A percentile compares a stretch with the other conserved stretches of the same genome.
Conservation (phyloP, 2,888 invertebrate genomes). For the Epistrophella euchroma region DNA sequence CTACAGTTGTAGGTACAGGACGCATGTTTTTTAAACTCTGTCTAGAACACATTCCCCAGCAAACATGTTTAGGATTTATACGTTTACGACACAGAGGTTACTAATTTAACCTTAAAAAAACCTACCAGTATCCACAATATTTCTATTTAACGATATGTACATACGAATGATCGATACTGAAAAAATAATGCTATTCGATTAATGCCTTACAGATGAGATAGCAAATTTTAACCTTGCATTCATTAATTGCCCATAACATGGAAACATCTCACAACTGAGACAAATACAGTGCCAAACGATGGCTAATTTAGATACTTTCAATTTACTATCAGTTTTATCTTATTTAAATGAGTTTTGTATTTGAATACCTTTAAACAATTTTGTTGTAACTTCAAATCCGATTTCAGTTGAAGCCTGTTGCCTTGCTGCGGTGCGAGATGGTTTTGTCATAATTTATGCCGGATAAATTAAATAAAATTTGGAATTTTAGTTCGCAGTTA, state of each 20-base stretch:
- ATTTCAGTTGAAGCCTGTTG: constrained; percentile 1
- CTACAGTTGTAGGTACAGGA: no score
- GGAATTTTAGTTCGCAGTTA: constrained; percentile 14
- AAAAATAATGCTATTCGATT: background rate
- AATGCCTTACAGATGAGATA: background rate
- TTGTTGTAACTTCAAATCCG: background rate
- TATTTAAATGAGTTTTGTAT: background rate
- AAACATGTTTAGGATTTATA: no score
- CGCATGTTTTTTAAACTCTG: no score
- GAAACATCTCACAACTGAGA: background rate
- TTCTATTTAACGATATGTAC: no score
- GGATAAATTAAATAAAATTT: constrained; percentile 12
- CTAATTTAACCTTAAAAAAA: background rate
- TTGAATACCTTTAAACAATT: constrained; percentile 19
- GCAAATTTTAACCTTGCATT: background rate
- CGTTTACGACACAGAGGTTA: no score
- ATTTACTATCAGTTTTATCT: background rate
- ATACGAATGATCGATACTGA: no score
- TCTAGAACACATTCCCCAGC: no score
- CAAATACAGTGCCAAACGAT: no score
- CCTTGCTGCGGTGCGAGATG: background rate
- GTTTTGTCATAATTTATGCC: constrained; percentile 26
- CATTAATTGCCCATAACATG: background rate
- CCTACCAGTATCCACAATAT: no score
- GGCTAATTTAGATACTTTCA: background rate